Evolutionary conservation across 2,888 invertebrate species (phyloP).

Genomic region (Melanophora roralis): DNA sequence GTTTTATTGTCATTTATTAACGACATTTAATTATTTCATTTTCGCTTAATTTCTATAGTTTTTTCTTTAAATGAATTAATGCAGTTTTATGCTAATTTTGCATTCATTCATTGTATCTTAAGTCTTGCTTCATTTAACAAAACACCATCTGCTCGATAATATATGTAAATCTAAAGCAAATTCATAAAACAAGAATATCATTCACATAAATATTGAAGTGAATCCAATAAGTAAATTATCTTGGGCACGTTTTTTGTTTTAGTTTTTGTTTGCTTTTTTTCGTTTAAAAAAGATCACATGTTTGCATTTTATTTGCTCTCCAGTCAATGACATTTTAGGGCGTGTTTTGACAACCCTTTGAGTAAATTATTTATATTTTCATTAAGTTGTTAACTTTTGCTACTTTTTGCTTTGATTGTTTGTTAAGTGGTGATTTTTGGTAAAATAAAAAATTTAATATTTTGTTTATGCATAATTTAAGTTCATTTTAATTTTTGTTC

Average conservation of each 20-base stretch:
- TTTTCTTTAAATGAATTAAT: slow-evolving; percentile 21
- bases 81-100: slow-evolving; percentile 51
- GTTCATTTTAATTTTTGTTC: no score
- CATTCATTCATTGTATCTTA: not conserved
- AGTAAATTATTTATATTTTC: no score
- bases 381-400: no score
- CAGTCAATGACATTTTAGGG: slow-evolving; percentile 38
- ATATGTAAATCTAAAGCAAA: no score
- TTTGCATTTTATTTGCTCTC: not conserved
- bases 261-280: slow-evolving; percentile 5
- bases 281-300: not conserved
- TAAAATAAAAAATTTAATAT: no score
- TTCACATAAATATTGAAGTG: no score
- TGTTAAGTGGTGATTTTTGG: no score
- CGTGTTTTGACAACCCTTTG: not conserved
- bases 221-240: not conserved
- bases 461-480: no score
- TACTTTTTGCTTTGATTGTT: no score
- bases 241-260: slow-evolving; percentile 1
- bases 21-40: not conserved
- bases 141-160: slow-evolving; percentile 4
- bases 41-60: slow-evolving; percentile 18
- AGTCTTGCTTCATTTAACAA: slow-evolving; percentile 49
- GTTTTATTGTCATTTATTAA: not conserved
- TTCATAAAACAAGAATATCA: no score